A percentile compares a stretch with the other conserved stretches of the same genome.
Conservation (phyloP, 1,140 invertebrate genomes). For the Brachionus koreanus region DNA sequence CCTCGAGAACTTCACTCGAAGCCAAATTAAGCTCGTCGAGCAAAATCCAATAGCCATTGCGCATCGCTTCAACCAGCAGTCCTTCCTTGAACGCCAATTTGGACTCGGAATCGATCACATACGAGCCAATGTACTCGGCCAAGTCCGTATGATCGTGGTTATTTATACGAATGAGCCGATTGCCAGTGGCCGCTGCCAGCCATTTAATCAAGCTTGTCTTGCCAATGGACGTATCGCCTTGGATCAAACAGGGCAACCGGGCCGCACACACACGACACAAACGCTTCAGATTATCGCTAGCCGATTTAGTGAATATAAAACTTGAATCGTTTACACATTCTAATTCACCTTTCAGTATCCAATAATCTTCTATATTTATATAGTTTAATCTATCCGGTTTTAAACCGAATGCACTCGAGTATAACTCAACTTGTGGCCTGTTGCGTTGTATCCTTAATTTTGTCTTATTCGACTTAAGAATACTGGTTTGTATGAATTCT, state of each 20-base stretch:
- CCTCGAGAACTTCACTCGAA: slow-evolving; percentile 93
- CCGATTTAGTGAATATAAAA: slow-evolving; percentile 40
- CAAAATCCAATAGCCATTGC: slow-evolving; percentile 96
- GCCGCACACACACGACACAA: slow-evolving; percentile 44
- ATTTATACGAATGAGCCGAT: slow-evolving; percentile 90
- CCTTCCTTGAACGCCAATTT: slow-evolving; percentile 90
- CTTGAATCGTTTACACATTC: neutral
- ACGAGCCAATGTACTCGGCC: slow-evolving; percentile 82
- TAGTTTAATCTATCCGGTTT: neutral
- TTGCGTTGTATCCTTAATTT: slow-evolving; percentile 45
- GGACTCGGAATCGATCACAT: slow-evolving; percentile 74
- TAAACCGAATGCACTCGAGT: slow-evolving; percentile 54
- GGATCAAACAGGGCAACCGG: slow-evolving; percentile 78
- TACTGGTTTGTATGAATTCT: slow-evolving; percentile 64
- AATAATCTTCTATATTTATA: slow-evolving; percentile 5
- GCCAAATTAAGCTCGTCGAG: slow-evolving; percentile 97
- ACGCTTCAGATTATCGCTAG: slow-evolving; percentile 27
- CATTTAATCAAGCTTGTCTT: slow-evolving; percentile 95
- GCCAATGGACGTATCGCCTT: slow-evolving; percentile 96
- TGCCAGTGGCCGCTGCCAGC: slow-evolving; percentile 82
- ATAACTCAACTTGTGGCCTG: slow-evolving; percentile 64
- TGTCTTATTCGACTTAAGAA: slow-evolving; percentile 49
- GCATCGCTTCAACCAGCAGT: slow-evolving; percentile 90
- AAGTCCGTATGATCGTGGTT: slow-evolving; percentile 99
- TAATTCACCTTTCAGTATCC: neutral